phyloP scores from a whole-genome alignment of 2,113 vertebrate species.

The Climacteris rufus region DNA sequence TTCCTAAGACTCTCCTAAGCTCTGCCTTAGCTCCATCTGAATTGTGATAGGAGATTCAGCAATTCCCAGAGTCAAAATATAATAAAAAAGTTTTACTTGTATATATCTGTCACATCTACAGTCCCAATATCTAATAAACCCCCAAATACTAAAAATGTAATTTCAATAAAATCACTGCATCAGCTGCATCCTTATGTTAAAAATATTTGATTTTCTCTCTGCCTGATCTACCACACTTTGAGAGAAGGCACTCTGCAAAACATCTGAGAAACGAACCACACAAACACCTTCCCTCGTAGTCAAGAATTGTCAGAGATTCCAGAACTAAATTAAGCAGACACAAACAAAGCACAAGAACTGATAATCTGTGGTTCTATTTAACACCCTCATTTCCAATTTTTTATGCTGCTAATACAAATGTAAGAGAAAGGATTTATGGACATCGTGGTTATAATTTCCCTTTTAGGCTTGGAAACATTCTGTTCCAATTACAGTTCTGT shows the following conservation, averaged over 20 bases:
- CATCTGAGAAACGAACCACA: neutral
- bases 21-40: neutral
- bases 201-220: neutral
- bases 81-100: neutral
- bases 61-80: neutral
- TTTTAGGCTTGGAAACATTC: neutral
- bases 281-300: neutral
- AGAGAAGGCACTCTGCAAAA: neutral
- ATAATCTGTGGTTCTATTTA: neutral
- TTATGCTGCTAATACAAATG: neutral
- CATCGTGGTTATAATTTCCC: neutral
- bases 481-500: accelerated
- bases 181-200: neutral
- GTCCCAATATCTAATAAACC: neutral
- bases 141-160: neutral
- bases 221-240: neutral
- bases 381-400: neutral
- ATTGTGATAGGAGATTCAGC: neutral
- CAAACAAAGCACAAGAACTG: neutral
- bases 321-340: neutral
- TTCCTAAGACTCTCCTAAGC: neutral
- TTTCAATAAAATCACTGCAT: neutral
- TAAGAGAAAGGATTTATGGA: neutral
- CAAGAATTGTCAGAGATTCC: neutral
- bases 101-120: neutral